These are phyloP conservation scores for Ricordea florida DNA, from an alignment of 92 coral and sea anemone genomes.

Conservation along the genomic window DNA sequence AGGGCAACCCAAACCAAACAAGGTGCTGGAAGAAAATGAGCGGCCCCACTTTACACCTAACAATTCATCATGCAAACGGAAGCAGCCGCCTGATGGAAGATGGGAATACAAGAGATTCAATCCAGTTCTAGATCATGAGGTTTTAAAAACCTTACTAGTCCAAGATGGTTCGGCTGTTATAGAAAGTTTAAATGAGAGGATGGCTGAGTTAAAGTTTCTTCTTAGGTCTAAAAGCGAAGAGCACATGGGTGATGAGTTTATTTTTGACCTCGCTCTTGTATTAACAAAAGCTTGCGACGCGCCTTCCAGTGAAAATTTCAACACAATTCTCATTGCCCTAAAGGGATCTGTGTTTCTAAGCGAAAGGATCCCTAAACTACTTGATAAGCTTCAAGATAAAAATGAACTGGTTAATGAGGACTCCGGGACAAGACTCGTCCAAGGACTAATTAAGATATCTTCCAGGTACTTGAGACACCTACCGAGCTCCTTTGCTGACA, in stretches of 20 bases:
- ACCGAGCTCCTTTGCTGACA: constrained; percentile 61
- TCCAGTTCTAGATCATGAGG: too few species aligned
- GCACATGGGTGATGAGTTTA: constrained; percentile 26
- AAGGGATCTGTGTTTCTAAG: constrained; percentile 19
- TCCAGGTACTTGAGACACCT: constrained; percentile 51
- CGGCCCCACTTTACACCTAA: too few species aligned
- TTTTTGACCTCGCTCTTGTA: constrained; percentile 6
- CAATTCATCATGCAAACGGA: too few species aligned
- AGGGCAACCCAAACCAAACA: too few species aligned
- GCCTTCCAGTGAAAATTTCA: constrained; percentile 4
- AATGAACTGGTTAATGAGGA: not conserved
- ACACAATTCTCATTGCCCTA: constrained; percentile 29
- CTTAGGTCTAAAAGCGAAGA: not conserved
- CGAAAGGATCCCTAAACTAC: not conserved
- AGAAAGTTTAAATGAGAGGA: constrained; percentile 1
- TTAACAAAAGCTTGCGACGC: constrained; percentile 31
- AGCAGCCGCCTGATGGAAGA: too few species aligned
- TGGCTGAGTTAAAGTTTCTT: not conserved
- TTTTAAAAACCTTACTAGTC: too few species aligned
- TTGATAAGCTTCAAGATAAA: constrained; percentile 11
- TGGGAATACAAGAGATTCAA: too few species aligned
- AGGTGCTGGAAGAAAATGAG: too few species aligned
- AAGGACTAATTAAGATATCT: constrained; percentile 23
- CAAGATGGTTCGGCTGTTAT: too few species aligned
- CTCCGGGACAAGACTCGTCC: not conserved